phyloP scores from a whole-genome alignment of 1,140 invertebrate species.

The Diabrotica virgifera region DNA sequence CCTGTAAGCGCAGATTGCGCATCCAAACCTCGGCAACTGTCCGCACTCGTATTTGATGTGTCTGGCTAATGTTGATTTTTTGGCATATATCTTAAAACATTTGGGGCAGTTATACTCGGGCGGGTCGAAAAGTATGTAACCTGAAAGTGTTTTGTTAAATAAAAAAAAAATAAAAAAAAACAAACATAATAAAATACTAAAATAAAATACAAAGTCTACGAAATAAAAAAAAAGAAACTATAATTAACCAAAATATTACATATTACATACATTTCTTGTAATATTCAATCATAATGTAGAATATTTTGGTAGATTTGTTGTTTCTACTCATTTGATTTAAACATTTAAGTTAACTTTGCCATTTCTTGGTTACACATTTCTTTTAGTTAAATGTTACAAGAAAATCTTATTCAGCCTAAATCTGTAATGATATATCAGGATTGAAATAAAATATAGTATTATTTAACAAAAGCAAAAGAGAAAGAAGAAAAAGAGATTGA shows the following conservation, averaged over 20 bases:
- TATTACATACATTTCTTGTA: no score
- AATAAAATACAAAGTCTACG: background rate
- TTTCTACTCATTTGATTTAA: no score
- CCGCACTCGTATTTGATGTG: constrained; percentile 70
- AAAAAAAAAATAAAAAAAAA: constrained; percentile 5
- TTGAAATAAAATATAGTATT: no score
- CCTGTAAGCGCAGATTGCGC: constrained; percentile 54
- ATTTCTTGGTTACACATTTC: no score
- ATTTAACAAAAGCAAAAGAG: no score
- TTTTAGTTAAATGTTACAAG: no score
- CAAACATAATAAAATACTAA: constrained; percentile 1
- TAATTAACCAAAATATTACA: background rate
- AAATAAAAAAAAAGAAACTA: background rate
- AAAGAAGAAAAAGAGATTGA: no score
- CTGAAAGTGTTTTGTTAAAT: constrained; percentile 16
- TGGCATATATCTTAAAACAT: constrained; percentile 59
- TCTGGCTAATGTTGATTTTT: constrained; percentile 56
- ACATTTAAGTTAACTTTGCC: no score
- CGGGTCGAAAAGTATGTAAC: constrained; percentile 26
- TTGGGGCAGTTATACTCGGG: constrained; percentile 40
- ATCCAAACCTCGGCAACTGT: constrained; percentile 63
- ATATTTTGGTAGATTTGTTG: no score
- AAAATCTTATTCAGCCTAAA: no score
- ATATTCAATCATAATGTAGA: no score
- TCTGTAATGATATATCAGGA: no score